Base-by-base conservation (phyloP, 2,888 invertebrate species). In the Lasioglossum figueresi region DNA sequence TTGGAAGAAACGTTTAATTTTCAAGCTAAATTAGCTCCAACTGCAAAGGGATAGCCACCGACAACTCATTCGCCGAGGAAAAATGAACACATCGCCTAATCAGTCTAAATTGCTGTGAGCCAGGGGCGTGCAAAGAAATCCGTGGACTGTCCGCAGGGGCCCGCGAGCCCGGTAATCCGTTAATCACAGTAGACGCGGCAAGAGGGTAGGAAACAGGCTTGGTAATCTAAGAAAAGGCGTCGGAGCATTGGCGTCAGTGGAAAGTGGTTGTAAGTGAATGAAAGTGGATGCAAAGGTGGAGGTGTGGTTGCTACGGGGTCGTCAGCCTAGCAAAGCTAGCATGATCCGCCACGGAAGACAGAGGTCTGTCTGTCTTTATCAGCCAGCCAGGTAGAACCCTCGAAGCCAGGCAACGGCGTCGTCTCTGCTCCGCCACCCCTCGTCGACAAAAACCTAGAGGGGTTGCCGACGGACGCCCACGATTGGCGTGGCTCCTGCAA, bases 331-430 rank as follows among this genome's bases (percentile, higher is more conserved):
- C 71, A 90, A 92, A 91, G 90, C 91, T 86, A 88, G 90, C 89
- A 90, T 90, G 93, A 93, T 91, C 91, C 88, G 88, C 86, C 87
- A 88, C 83, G 88, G 76, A 91, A 90, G 88, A 89, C 91, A 89
- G 88, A 79, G 83, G 89, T 91, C 78, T 91, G 86, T 92, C 91
- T 90, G 91, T 92, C 93, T 89, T 92, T 92, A 92, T 93, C 92
- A 90, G 91, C 88, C 91, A 76, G 83, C 78, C 84, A 90, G 86
- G 87, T 84, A 88, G 84, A 88, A 79, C 81, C 83, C 77, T 89
- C 86, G 88, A 85, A 87, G 80, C 73, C 56, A 59, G 66, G 82
- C 78, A 70, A 56, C 72, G 82, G 34, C 83, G 84, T 86, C 83
- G 84, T 86, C 89, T 86, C 91, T 88, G 70, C 48, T 52, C 78